phyloP scores from a whole-genome alignment of 2,113 vertebrate species.

The Thalassarche chlororhynchos region DNA sequence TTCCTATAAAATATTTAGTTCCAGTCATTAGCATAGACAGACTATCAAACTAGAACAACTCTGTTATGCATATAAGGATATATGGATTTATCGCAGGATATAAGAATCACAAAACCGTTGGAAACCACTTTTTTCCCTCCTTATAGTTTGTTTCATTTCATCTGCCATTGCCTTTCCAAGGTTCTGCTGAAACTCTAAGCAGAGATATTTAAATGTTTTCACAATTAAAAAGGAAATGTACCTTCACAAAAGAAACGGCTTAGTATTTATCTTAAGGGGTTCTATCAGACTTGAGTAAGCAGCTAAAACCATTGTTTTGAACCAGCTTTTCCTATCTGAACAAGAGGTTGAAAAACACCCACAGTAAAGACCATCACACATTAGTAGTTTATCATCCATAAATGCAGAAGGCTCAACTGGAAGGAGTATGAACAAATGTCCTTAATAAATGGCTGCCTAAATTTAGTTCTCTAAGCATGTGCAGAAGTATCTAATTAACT shows the following conservation, averaged over 20 bases:
- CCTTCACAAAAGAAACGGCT: neutral
- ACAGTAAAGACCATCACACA: neutral
- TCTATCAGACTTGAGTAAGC: neutral
- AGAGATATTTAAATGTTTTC: neutral
- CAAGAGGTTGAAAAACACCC: neutral
- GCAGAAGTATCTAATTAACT: neutral
- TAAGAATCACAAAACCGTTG: neutral
- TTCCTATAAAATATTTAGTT: slow-evolving; percentile 3
- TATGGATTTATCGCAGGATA: neutral
- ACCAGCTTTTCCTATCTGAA: neutral
- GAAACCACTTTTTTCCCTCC: neutral
- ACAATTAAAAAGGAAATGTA: neutral
- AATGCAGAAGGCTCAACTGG: neutral
- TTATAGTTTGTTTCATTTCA: neutral
- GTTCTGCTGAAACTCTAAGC: neutral
- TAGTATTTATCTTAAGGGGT: neutral
- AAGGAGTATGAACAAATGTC: neutral
- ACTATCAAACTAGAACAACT: neutral
- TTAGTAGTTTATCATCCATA: neutral
- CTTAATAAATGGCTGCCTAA: neutral
- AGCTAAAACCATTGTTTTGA: neutral
- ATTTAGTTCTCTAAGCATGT: neutral
- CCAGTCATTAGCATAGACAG: neutral
- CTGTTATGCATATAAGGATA: neutral
- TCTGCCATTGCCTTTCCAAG: neutral